Percentiles rank a stretch among this genome's conserved stretches.
Conservation (phyloP, 2,888 invertebrate genomes). For the Heliconius cydno region DNA sequence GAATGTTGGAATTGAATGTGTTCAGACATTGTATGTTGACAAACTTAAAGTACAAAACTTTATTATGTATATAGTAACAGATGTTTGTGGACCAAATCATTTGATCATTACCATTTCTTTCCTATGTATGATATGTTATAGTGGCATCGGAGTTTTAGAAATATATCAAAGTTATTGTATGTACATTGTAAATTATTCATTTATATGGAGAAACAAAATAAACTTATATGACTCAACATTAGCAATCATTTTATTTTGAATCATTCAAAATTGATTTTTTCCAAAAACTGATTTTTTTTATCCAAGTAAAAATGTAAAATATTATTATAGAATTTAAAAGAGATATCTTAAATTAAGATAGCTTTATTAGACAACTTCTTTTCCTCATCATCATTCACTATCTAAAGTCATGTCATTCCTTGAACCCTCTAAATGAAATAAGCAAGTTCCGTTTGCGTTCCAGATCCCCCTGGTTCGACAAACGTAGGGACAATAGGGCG, state of each 20-base stretch:
- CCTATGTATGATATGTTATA: conserved; percentile 35
- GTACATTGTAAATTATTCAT: conserved; percentile 40
- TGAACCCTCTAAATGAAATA: conserved; percentile 10
- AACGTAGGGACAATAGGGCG: conserved; percentile 86
- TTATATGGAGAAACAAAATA: conserved; percentile 41
- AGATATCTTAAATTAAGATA: background rate
- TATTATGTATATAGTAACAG: conserved; percentile 35
- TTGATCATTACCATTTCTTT: conserved; percentile 38
- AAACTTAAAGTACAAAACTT: conserved; percentile 25
- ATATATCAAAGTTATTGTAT: conserved; percentile 39
- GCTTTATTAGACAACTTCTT: background rate
- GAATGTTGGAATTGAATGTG: conserved; percentile 18
- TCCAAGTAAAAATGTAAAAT: background rate
- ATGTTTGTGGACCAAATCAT: conserved; percentile 40
- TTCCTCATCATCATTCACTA: conserved; percentile 17
- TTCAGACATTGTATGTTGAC: conserved; percentile 25
- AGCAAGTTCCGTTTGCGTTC: conserved; percentile 51
- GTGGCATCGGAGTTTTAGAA: conserved; percentile 31
- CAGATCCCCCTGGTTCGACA: conserved; percentile 86
- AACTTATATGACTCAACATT: conserved; percentile 44
- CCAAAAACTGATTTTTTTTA: background rate
- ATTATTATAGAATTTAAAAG: background rate
- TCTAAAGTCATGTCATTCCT: conserved; percentile 20
- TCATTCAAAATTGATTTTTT: conserved; percentile 27
- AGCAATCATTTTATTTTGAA: conserved; percentile 47